These are phyloP conservation scores for Bergia puertoricense DNA, from an alignment of 92 coral and sea anemone genomes.

Conservation along the genomic window DNA sequence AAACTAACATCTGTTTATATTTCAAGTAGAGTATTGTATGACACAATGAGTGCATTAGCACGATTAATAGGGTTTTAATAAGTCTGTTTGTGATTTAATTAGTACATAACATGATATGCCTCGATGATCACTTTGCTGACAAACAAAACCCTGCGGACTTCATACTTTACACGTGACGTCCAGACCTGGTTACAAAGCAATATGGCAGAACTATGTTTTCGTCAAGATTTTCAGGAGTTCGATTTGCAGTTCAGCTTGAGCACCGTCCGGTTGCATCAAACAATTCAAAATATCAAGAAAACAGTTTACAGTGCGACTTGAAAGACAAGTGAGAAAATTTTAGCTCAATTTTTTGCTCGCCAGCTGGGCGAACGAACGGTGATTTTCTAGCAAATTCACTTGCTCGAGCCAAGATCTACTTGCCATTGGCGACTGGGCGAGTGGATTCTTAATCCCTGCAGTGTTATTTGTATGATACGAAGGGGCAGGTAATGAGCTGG, in stretches of 20 bases:
- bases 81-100: too few relatives aligned
- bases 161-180: neutral
- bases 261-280: neutral
- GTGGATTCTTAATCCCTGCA: too few relatives aligned
- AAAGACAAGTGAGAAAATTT: constrained; percentile 16
- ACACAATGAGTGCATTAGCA: too few relatives aligned
- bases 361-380: neutral
- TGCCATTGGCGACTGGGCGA: too few relatives aligned
- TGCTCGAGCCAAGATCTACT: too few relatives aligned
- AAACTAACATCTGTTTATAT: too few relatives aligned
- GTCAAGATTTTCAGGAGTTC: neutral
- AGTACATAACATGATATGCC: too few relatives aligned
- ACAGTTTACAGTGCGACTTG: neutral
- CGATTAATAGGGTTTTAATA: too few relatives aligned
- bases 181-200: constrained; percentile 6
- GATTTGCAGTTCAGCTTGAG: constrained; percentile 10
- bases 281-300: constrained; percentile 16
- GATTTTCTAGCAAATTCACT: neutral
- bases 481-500: too few relatives aligned
- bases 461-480: too few relatives aligned
- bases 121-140: too few relatives aligned
- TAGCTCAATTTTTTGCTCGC: neutral
- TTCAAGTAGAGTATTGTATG: too few relatives aligned
- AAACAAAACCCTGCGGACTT: neutral
- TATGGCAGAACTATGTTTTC: constrained; percentile 7